A percentile compares a stretch with the other conserved stretches of the same genome.
phyloP scores from a whole-genome alignment of 2,888 invertebrate genomes.

The Phania funesta region DNA sequence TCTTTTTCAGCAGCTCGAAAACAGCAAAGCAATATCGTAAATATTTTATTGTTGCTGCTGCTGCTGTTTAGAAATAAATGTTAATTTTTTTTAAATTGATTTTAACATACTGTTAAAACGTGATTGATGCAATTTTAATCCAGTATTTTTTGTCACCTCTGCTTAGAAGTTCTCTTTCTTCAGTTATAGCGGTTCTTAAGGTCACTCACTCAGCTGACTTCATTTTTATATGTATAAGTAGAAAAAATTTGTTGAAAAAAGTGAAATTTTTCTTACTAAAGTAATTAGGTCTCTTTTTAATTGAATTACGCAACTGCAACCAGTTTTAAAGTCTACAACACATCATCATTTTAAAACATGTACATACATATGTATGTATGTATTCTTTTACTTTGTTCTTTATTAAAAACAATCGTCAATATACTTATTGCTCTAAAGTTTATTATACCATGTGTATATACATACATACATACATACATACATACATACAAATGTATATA shows the following conservation, averaged over 20 bases:
- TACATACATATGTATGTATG: neutral
- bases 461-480: no score
- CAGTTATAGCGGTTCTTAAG: no score
- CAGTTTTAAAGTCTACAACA: neutral
- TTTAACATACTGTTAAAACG: no score
- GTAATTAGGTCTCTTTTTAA: neutral
- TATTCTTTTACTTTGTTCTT: neutral
- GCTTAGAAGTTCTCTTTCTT: no score
- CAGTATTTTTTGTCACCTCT: no score
- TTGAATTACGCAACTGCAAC: neutral
- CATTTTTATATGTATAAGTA: neutral
- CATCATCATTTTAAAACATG: neutral
- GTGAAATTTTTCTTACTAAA: conserved; percentile 11
- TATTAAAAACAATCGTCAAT: conserved; percentile 11
- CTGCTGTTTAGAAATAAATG: no score
- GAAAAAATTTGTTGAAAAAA: neutral
- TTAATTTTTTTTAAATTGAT: no score
- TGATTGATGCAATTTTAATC: no score
- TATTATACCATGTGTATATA: neutral
- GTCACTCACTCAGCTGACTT: neutral
- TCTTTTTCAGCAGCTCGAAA: no score
- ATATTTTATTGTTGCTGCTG: no score
- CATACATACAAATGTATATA: no score
- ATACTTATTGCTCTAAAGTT: neutral
- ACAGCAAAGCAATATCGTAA: no score